Percentiles rank a stretch among this genome's conserved stretches.
Evolutionary conservation across 2,888 invertebrate genomes (phyloP).

Genomic region (Oxystoma pomonae): DNA sequence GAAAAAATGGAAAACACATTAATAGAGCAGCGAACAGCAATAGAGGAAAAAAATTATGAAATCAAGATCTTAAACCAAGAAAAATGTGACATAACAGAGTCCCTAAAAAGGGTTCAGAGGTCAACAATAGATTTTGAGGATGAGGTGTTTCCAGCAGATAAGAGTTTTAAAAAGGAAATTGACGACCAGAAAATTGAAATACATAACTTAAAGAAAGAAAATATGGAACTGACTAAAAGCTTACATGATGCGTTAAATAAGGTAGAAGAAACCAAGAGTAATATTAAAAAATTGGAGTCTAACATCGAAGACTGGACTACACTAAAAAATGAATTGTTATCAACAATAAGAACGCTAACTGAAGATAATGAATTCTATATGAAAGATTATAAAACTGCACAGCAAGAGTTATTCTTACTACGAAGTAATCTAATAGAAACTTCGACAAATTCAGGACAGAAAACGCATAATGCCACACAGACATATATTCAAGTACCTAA

Average conservation of each 20-base stretch:
- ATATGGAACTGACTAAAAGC: not conserved
- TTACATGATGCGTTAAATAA: not conserved
- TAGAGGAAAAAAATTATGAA: no score
- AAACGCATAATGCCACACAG: not conserved
- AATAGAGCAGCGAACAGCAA: not conserved
- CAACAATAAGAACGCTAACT: not conserved
- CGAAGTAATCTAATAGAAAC: not conserved
- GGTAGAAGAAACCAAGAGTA: not conserved
- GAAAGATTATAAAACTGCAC: not conserved
- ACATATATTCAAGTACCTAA: not conserved
- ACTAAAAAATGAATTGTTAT: not conserved
- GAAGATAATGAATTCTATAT: not conserved
- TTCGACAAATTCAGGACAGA: not conserved
- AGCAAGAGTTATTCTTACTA: not conserved
- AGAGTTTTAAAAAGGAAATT: not conserved
- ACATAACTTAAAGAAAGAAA: not conserved
- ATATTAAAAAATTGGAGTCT: not conserved
- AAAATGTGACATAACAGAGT: not conserved
- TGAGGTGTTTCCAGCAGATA: not conserved
- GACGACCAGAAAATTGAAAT: not conserved
- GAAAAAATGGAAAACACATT: not conserved
- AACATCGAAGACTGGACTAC: not conserved
- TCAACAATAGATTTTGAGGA: not conserved
- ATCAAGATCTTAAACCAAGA: not conserved
- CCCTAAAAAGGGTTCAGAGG: not conserved